Conservation (phyloP, 2,888 invertebrate species). For the Acanthopleura granulata region DNA sequence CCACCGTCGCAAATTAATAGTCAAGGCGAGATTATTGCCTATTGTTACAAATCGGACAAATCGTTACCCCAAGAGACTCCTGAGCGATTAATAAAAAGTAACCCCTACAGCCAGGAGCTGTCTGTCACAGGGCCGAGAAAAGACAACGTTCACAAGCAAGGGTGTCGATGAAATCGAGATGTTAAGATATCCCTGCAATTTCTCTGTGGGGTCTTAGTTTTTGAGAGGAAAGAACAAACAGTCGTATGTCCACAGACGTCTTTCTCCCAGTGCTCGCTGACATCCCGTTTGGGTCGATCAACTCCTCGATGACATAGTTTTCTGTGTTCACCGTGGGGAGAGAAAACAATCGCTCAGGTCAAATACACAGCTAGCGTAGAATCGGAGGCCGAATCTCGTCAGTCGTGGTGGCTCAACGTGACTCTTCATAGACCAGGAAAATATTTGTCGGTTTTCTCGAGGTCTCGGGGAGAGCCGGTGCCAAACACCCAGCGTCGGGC, state of each 20-base stretch:
- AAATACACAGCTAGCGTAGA: conserved; percentile 9
- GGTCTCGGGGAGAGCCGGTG: conserved; percentile 16
- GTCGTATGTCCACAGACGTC: not conserved
- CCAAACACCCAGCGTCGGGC: not conserved
- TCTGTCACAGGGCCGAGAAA: not conserved
- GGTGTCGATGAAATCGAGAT: conserved; percentile 9
- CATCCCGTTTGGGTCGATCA: conserved; percentile 4
- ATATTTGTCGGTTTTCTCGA: conserved; percentile 16
- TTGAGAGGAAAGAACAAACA: not conserved
- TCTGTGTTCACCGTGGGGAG: not conserved
- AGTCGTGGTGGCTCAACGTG: conserved; percentile 10
- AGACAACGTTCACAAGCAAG: not conserved
- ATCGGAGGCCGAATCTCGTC: not conserved
- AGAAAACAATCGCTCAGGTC: conserved; percentile 19
- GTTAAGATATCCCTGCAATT: conserved; percentile 10
- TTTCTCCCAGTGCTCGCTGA: not conserved
- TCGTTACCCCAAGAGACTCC: not conserved
- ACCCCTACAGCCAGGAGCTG: not conserved
- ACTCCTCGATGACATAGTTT: conserved; percentile 8
- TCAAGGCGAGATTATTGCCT: not conserved
- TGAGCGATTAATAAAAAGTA: not conserved
- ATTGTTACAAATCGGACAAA: not conserved
- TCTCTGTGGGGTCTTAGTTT: conserved; percentile 8
- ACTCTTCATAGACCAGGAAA: not conserved
- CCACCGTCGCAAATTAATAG: not conserved